Conservation (phyloP, 1,140 invertebrate species). For the Heliconius hewitsoni region DNA sequence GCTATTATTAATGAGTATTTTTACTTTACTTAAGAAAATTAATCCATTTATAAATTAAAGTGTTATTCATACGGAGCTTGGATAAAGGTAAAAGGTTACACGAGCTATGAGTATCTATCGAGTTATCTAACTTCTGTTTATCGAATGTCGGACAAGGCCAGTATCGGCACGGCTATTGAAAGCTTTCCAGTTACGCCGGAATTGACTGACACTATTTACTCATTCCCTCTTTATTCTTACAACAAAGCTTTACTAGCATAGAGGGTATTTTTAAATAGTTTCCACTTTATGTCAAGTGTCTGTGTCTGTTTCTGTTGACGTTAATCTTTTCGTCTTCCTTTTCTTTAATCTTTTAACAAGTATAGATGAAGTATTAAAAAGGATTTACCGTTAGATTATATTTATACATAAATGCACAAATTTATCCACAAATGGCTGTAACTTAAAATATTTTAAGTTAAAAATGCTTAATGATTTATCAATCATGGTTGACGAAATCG, state of each 20-base stretch:
- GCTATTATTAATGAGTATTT: no score
- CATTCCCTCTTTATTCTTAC: constrained; percentile 31
- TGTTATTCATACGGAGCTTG: constrained; percentile 1
- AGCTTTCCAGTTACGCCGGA: constrained; percentile 39
- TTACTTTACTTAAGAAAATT: no score
- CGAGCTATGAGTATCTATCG: constrained; percentile 42
- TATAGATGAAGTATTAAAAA: no score
- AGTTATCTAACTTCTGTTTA: constrained; percentile 36
- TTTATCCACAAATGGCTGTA: no score
- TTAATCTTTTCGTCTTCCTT: not conserved
- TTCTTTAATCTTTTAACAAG: no score
- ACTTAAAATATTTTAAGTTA: no score
- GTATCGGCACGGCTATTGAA: constrained; percentile 36
- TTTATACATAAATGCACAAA: no score
- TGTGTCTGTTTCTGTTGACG: not conserved
- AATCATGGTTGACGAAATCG: no score
- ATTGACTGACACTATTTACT: constrained; percentile 53
- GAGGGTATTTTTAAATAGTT: constrained; percentile 25
- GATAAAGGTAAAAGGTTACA: constrained; percentile 64
- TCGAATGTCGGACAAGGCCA: constrained; percentile 65
- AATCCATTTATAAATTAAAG: constrained; percentile 16
- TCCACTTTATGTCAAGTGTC: constrained; percentile 9
- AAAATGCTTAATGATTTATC: no score
- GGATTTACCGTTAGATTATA: no score
- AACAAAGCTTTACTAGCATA: constrained; percentile 31